These are phyloP conservation scores for Syngnathus rostellatus DNA, from an alignment of 2,797 vertebrate species.

Conservation along the genomic window DNA sequence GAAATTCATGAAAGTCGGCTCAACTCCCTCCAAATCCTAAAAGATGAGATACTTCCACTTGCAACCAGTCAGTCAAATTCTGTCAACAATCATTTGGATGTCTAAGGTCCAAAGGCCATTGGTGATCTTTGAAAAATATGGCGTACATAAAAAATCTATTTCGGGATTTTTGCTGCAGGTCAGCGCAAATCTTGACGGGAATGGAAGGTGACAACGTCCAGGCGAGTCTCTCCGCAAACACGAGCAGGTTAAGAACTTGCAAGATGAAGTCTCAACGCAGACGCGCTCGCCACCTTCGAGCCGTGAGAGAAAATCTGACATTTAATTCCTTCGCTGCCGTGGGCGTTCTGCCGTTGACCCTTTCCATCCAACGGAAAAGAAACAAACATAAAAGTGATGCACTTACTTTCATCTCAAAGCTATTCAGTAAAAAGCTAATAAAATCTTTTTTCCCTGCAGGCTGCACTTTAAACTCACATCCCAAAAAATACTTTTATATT, in stretches of 20 bases:
- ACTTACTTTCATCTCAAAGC: neutral
- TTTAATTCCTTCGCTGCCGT: neutral
- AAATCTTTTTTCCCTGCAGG: neutral
- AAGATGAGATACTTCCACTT: neutral
- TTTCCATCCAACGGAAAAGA: no score
- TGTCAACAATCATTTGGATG: neutral
- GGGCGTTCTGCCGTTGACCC: no score
- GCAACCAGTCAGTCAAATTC: neutral
- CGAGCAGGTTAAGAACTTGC: neutral
- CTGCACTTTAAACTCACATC: neutral
- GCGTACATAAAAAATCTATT: neutral
- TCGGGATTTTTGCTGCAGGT: slow-evolving; percentile 1
- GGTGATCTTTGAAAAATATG: neutral
- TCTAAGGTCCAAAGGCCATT: neutral
- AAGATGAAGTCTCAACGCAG: neutral
- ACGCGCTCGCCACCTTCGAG: neutral
- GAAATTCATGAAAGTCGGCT: neutral
- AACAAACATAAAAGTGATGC: no score
- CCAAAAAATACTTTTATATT: neutral
- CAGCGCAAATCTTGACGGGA: neutral
- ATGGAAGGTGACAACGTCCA: neutral
- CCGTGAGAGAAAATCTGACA: neutral
- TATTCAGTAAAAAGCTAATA: neutral
- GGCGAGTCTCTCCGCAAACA: neutral
- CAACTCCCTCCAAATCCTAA: neutral